Base-by-base conservation (phyloP, 2,113 vertebrate genomes). In the Phalacrocorax aristotelis region DNA sequence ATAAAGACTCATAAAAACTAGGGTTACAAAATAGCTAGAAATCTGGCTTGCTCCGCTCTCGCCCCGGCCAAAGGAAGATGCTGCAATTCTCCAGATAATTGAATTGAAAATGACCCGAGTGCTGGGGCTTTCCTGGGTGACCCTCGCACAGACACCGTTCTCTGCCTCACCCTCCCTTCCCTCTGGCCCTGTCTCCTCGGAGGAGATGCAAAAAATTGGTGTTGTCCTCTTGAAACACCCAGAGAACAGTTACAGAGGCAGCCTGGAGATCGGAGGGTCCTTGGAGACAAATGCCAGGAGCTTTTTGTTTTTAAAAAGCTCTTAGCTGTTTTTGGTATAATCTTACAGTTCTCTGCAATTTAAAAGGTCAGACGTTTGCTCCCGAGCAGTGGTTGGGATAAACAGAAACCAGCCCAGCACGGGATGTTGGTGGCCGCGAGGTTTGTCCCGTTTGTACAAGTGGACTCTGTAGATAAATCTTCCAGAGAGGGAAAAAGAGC, bases 181-280 rank as follows among this genome's bases (percentile, higher is more conserved):
- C 64, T 66, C 17, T 21, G 19, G 40, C 30, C 18, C 18, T 1
- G 0, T 42, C 48, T 64, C 4, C 36, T 69, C 4, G 0, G 11
- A n/a, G 40, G 29, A 66, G 68, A 68, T 61, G 46, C 46, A 38
- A 62, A 42, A 58, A 75, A 18, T 48, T 19, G 40, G 17, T 27
- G 17, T 2, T 42, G 46, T 69, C 40, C 54, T 49, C 48, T 62
- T 32, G 55, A 55, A 82, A 77, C 13, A 12, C 44, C 13, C 78
- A 30, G 71, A 1, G 4, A 64, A 29, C 8, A 15, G 42, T 57
- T 29, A 11, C 15, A 26, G 84, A 36, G 76, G 27, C 78, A 58
- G 84, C 49, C 55, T 13, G 19, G 49, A 42, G 36, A 51, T 34
- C 3, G 3, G 65, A 58, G 38, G 19, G 38, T 2, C 57, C 57